These are phyloP conservation scores for Chlamydotis undulata DNA, from an alignment of 2,113 vertebrate species.

Conservation along the genomic window DNA sequence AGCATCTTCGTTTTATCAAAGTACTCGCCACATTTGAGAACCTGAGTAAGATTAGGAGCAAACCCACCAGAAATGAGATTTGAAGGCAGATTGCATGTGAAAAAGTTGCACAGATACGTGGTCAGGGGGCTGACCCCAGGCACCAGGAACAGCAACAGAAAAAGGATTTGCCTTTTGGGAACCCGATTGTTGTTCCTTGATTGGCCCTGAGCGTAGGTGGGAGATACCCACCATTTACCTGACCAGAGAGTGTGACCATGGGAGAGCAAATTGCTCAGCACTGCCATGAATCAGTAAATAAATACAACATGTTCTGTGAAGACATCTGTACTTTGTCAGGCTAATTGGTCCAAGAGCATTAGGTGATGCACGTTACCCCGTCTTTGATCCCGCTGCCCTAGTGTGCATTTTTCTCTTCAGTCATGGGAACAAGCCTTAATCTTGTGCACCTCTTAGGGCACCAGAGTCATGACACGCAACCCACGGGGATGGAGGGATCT, in stretches of 20 bases:
- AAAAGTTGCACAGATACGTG: background rate
- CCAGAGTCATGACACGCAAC: rapidly evolving
- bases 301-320: conserved; percentile 2
- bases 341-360: conserved; percentile 13
- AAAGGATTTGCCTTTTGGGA: background rate
- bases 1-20: background rate
- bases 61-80: background rate
- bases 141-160: background rate
- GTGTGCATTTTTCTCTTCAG: background rate
- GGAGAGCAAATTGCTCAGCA: background rate
- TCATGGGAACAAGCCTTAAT: background rate
- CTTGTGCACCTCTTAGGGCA: background rate
- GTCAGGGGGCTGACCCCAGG: background rate
- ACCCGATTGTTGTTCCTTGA: background rate
- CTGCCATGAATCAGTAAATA: conserved; percentile 40
- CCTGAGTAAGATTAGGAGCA: background rate
- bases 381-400: background rate
- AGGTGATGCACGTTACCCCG: background rate
- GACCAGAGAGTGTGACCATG: background rate
- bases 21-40: background rate
- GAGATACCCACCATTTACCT: background rate
- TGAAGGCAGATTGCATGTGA: background rate
- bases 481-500: background rate
- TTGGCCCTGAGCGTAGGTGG: background rate
- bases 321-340: conserved; percentile 37